Evolutionary conservation across 2,888 invertebrate species (phyloP).

Genomic region (Pardosa pseudoannulata): DNA sequence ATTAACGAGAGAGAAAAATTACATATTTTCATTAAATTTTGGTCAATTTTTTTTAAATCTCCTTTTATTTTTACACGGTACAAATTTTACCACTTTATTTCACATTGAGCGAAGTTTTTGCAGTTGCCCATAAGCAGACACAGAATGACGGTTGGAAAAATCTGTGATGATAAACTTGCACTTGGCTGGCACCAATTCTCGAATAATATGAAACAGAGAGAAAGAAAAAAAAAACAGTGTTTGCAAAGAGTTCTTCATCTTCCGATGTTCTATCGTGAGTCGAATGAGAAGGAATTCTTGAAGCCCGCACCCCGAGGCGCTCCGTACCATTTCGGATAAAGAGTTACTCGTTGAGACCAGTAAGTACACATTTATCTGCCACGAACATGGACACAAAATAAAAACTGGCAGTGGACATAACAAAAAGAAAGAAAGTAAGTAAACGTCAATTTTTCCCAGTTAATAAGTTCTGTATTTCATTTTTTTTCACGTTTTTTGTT

Average conservation of each 20-base stretch:
- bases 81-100: not conserved
- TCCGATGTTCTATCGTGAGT: conserved; percentile 3
- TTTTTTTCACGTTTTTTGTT: conserved; percentile 5
- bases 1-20: not conserved
- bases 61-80: conserved; percentile 11
- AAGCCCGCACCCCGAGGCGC: not conserved
- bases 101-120: conserved; percentile 39
- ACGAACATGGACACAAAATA: conserved; percentile 24
- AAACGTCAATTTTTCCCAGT: conserved; percentile 28
- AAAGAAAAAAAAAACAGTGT: not conserved
- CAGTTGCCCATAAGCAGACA: conserved; percentile 39
- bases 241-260: not conserved
- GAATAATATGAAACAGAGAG: conserved; percentile 25
- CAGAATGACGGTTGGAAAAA: conserved; percentile 28
- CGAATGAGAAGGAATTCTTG: not conserved
- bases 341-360: conserved; percentile 4
- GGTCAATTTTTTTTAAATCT: too few relatives aligned
- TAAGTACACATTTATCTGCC: conserved; percentile 43
- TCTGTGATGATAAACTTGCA: conserved; percentile 42
- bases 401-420: conserved; percentile 24
- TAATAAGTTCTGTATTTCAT: conserved; percentile 27
- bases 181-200: conserved; percentile 26
- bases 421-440: conserved; percentile 18
- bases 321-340: not conserved
- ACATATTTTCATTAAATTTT: too few relatives aligned